Evolutionary conservation across 2,888 invertebrate genomes (phyloP), one percentile per base, ranked within the genome.

Genomic region (Pachymerium ferrugineum): DNA sequence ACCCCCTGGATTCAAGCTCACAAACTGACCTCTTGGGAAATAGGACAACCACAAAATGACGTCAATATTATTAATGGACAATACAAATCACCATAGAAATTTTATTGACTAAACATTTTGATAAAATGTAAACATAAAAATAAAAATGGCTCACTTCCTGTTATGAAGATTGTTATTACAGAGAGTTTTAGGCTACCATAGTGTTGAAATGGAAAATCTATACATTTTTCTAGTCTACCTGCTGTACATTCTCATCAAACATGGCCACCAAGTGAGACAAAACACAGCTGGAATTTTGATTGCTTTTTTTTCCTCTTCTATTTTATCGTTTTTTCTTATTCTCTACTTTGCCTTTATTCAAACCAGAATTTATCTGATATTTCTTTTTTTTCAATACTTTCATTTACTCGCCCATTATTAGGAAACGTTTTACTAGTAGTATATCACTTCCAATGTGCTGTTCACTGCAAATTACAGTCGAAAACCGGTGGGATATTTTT

Each of bases 231-330:
- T 62, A 62, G 25, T 25, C 62, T 62, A 62, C 62, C 62, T 62
- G 62, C 62, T 62, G 62, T 62, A 62, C 62, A 62, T 62, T 62
- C 62, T 62, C 62, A 62, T 62, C 62, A 62, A 62, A 62, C 62
- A 62, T 62, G 62, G 62, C 62, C 28, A 62, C 62, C 62, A 62
- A 62, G 25, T 62, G 28, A 25, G 62, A 62, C 62, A 62, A 62
- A 62, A 25, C 62, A 62, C 62, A 62, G 62, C 62, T 62, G 62
- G 62, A 62, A 25, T 62, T 62, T 62, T 62, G 62, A 62, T 62
- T 62, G 62, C 62, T 62, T 62, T 62, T 62, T 62, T 62, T 62
- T 54, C 10, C 25, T 12, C 25, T 62, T 62, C n/a, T 62, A 62
- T 62, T 28, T 62, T 62, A 22, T 28, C 22, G 12, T 62, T 28